phyloP scores from a whole-genome alignment of 2,888 invertebrate species.

The Scelioninae gen. 2 region DNA sequence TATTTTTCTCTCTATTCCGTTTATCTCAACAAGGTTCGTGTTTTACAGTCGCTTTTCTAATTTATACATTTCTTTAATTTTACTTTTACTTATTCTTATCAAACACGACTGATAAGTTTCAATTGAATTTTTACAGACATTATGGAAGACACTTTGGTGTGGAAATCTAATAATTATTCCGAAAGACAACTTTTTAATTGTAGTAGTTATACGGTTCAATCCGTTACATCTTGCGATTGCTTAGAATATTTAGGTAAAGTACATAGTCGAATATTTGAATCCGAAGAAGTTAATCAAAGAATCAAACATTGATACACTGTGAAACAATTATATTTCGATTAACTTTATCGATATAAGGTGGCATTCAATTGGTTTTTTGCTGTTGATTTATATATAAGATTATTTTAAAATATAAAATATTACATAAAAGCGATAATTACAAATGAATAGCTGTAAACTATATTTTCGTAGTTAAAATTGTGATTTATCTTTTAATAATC shows the following conservation, averaged over 20 bases:
- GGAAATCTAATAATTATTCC: background rate
- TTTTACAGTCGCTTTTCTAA: background rate
- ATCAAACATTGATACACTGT: conserved; percentile 16
- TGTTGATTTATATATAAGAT: too few relatives aligned
- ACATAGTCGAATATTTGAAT: background rate
- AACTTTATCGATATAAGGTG: background rate
- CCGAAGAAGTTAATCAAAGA: conserved; percentile 32
- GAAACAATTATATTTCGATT: background rate
- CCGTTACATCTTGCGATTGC: conserved; percentile 36
- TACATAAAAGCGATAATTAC: too few relatives aligned
- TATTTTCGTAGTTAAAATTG: too few relatives aligned
- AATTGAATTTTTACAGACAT: conserved; percentile 44
- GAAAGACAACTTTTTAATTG: conserved; percentile 27
- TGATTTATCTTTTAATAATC: too few relatives aligned
- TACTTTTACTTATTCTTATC: background rate
- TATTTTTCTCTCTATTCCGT: conserved; percentile 25
- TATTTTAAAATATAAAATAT: too few relatives aligned
- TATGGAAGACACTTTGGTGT: conserved; percentile 19
- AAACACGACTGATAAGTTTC: conserved; percentile 8
- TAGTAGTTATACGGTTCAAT: conserved; percentile 37
- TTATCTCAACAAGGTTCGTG: conserved; percentile 40
- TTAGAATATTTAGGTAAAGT: conserved; percentile 46
- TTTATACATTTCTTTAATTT: background rate
- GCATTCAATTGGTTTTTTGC: background rate
- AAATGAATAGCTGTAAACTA: too few relatives aligned